phyloP scores from a whole-genome alignment of 2,888 invertebrate species.

The Chirona hameri region DNA sequence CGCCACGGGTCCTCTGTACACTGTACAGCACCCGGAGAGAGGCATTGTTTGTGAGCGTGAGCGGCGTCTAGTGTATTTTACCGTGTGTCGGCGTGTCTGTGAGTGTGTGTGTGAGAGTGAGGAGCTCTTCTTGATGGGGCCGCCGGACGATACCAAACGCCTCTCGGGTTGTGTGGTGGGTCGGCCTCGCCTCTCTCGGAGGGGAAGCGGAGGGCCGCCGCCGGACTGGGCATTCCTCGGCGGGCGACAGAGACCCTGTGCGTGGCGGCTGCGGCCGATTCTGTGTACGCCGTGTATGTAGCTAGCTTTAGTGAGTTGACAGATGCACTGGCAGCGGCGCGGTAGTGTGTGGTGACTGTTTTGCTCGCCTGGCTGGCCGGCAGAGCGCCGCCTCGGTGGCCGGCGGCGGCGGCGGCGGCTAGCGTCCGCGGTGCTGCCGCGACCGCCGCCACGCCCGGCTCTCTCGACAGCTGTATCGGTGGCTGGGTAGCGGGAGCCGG shows the following conservation, averaged over 20 bases:
- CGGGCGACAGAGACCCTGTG: background rate
- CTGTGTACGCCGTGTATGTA: background rate
- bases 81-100: background rate
- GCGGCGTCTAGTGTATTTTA: background rate
- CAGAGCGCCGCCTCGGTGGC: background rate
- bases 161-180: background rate
- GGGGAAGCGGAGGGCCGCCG: background rate
- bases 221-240: background rate
- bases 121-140: background rate
- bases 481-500: background rate
- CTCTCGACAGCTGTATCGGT: background rate
- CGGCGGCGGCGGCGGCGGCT: background rate
- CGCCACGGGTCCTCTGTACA: background rate
- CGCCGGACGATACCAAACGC: background rate
- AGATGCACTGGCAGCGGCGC: background rate
- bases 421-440: background rate
- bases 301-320: background rate
- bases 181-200: background rate
- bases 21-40: background rate
- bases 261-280: background rate
- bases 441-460: constrained; percentile 1
- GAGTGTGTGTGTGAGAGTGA: background rate
- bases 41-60: background rate
- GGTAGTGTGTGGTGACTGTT: background rate
- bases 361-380: background rate